phyloP scores from a whole-genome alignment of 2,113 vertebrate genomes.

The Platichthys flesus region DNA sequence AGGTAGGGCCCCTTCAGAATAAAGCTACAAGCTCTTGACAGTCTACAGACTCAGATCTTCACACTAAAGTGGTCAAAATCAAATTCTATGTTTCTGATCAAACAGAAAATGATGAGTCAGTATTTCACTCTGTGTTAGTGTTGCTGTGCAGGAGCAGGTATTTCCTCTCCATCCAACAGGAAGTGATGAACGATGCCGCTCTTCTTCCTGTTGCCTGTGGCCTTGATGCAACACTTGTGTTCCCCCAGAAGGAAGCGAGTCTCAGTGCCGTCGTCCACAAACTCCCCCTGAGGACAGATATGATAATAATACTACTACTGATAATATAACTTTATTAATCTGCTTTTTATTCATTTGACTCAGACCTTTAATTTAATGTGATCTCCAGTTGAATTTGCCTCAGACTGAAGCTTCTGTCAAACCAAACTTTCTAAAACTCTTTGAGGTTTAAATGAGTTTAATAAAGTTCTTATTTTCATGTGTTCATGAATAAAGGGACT shows the following conservation, averaged over 20 bases:
- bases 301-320: no score
- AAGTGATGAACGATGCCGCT: conserved; percentile 89
- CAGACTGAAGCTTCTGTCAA: neutral
- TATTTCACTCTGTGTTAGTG: neutral
- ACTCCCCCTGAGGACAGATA: conserved; percentile 87
- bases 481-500: neutral
- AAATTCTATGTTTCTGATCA: no score
- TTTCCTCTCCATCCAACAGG: conserved; percentile 87
- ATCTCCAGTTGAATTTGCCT: no score
- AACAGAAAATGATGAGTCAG: no score
- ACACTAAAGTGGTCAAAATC: no score
- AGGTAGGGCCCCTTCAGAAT: neutral
- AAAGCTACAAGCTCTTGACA: no score
- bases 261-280: conserved; percentile 94
- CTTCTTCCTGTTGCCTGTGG: conserved; percentile 87
- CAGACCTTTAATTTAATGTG: no score
- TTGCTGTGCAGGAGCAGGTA: conserved; percentile 58
- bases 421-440: no score
- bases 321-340: no score
- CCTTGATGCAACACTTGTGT: conserved; percentile 91
- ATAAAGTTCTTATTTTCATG: neutral
- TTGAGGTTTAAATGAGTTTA: no score
- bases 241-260: conserved; percentile 89
- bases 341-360: no score
- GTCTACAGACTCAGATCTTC: no score